Conservation (phyloP, 2,888 invertebrate genomes). For the Nymphalis c-album region DNA sequence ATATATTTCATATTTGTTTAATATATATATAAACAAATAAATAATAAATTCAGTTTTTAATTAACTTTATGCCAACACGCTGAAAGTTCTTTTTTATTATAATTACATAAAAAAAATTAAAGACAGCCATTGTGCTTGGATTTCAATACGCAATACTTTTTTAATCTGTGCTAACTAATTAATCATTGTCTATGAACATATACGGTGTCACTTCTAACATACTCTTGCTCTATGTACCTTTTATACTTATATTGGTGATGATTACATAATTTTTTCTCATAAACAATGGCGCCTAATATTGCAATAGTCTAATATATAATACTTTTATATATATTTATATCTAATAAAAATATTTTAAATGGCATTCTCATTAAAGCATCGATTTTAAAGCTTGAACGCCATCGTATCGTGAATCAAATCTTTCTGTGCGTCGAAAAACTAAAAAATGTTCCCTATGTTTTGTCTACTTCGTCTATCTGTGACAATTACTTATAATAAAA, state of each 20-base stretch:
- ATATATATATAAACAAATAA: too few relatives aligned
- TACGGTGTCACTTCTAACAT: background rate
- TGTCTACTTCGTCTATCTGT: conserved; percentile 5
- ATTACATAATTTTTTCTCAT: background rate
- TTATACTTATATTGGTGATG: too few relatives aligned
- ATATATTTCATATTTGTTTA: too few relatives aligned
- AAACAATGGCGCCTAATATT: conserved; percentile 3
- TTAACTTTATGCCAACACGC: too few relatives aligned
- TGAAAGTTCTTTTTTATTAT: too few relatives aligned
- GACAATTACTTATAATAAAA: background rate
- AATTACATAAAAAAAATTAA: too few relatives aligned
- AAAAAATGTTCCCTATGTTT: background rate
- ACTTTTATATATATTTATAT: background rate
- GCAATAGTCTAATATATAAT: background rate
- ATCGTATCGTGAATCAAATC: background rate
- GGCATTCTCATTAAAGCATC: conserved; percentile 12
- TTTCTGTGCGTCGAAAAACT: conserved; percentile 9
- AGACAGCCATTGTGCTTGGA: too few relatives aligned
- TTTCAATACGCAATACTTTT: too few relatives aligned
- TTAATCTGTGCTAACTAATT: too few relatives aligned
- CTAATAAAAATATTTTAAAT: conserved; percentile 11
- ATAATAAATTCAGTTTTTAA: too few relatives aligned
- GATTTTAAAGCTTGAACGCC: conserved; percentile 11
- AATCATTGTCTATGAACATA: too few relatives aligned
- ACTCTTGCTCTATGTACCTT: background rate